A percentile compares a stretch with the other conserved stretches of the same genome.
These are phyloP conservation scores for Pilophorus perplexus DNA, from an alignment of 2,888 invertebrate species.

Conservation along the genomic window DNA sequence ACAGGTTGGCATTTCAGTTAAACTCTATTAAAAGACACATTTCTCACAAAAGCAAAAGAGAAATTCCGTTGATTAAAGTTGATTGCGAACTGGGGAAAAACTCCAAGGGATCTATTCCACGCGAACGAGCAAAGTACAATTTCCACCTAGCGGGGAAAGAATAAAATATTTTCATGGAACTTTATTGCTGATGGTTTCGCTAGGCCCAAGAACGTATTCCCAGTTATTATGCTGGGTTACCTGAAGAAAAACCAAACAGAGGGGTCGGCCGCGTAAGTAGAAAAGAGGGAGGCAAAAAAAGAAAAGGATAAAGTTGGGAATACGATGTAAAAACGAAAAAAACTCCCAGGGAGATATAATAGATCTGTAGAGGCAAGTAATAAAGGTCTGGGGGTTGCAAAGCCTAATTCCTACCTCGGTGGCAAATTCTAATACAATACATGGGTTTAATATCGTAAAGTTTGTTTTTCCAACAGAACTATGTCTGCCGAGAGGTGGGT, in stretches of 20 bases:
- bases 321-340: conserved; percentile 21
- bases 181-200: conserved; percentile 35
- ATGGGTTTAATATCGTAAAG: conserved; percentile 47
- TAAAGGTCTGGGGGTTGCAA: conserved; percentile 41
- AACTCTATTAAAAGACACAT: too few relatives aligned
- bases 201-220: conserved; percentile 12
- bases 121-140: neutral
- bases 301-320: conserved; percentile 20
- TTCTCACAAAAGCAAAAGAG: too few relatives aligned
- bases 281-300: conserved; percentile 25
- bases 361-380: conserved; percentile 43
- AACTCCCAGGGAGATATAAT: conserved; percentile 33
- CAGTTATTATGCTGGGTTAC: conserved; percentile 17
- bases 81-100: too few relatives aligned
- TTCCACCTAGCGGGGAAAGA: neutral
- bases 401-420: conserved; percentile 44
- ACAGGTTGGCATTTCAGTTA: too few relatives aligned
- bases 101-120: neutral
- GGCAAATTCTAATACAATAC: conserved; percentile 47
- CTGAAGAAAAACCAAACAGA: conserved; percentile 30
- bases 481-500: conserved; percentile 36
- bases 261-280: conserved; percentile 13
- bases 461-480: conserved; percentile 45
- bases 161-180: conserved; percentile 9
- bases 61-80: too few relatives aligned